phyloP scores from a whole-genome alignment of 1,140 invertebrate species.

The Drosophila sucinea region DNA sequence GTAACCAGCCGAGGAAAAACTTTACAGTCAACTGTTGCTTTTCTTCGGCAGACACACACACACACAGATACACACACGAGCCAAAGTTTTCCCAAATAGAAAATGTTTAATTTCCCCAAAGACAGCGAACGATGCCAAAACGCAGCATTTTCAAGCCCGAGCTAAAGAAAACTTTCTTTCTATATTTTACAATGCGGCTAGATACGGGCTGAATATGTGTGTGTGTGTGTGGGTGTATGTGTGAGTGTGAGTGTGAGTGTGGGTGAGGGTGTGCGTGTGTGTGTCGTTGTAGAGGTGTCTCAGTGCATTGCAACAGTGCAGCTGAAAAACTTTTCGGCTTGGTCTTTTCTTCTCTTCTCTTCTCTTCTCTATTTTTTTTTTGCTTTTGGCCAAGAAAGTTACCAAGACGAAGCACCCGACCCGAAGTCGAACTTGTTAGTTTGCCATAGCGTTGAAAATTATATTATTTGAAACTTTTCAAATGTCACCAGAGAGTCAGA shows the following conservation, averaged over 20 bases:
- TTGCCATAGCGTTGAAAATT: slow-evolving; percentile 76
- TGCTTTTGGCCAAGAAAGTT: slow-evolving; percentile 44
- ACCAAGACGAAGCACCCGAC: slow-evolving; percentile 34
- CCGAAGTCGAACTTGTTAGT: slow-evolving; percentile 73
- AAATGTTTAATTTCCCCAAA: slow-evolving; percentile 83
- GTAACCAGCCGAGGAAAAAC: slow-evolving; percentile 48
- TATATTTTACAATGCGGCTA: slow-evolving; percentile 40
- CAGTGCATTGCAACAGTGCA: slow-evolving; percentile 65
- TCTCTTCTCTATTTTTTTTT: slow-evolving; percentile 19
- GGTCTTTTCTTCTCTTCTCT: too few species aligned
- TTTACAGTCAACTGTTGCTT: slow-evolving; percentile 70
- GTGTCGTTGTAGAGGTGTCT: slow-evolving; percentile 19
- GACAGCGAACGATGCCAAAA: slow-evolving; percentile 71
- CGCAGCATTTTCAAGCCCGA: slow-evolving; percentile 62
- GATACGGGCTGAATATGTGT: slow-evolving; percentile 37
- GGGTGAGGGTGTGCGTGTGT: slow-evolving; percentile 21
- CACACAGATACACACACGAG: slow-evolving; percentile 38
- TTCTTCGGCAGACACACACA: not conserved
- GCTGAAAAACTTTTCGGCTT: slow-evolving; percentile 54
- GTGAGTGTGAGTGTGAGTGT: slow-evolving; percentile 6
- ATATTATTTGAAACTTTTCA: slow-evolving; percentile 80
- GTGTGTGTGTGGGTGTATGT: slow-evolving; percentile 12
- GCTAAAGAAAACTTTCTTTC: slow-evolving; percentile 67
- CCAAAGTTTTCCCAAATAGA: slow-evolving; percentile 79
- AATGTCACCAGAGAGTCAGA: slow-evolving; percentile 73